These are phyloP conservation scores for Eugnorisma glareosa DNA, from an alignment of 2,888 invertebrate species.

Conservation along the genomic window DNA sequence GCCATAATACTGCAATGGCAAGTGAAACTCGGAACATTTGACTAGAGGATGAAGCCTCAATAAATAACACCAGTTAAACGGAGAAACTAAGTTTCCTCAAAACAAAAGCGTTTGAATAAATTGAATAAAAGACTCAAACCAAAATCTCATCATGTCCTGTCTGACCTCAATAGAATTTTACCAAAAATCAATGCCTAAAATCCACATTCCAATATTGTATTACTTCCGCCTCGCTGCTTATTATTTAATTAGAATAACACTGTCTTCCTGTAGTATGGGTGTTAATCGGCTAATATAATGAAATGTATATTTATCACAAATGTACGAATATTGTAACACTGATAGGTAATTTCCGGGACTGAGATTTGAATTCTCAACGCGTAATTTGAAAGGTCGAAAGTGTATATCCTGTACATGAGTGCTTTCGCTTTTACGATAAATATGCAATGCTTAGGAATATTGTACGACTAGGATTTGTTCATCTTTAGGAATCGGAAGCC, in stretches of 20 bases:
- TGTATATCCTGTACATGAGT: conserved; percentile 51
- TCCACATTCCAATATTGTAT: conserved; percentile 76
- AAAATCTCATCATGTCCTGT: conserved; percentile 72
- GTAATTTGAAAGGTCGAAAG: conserved; percentile 49
- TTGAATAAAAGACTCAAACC: conserved; percentile 68
- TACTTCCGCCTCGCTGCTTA: conserved; percentile 69
- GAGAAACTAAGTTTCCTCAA: conserved; percentile 75
- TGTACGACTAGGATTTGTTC: conserved; percentile 59
- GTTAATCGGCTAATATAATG: conserved; percentile 65
- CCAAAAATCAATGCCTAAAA: conserved; percentile 79
- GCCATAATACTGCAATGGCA: conserved; percentile 71
- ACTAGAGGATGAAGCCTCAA: conserved; percentile 70
- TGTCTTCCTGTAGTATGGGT: conserved; percentile 84
- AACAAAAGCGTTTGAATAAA: conserved; percentile 63
- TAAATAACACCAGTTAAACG: conserved; percentile 64
- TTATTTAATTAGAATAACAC: conserved; percentile 71
- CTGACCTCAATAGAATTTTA: conserved; percentile 71
- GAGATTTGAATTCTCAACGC: conserved; percentile 46
- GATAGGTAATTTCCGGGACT: conserved; percentile 42
- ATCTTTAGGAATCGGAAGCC: conserved; percentile 49
- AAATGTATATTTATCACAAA: conserved; percentile 65
- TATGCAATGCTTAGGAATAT: conserved; percentile 62
- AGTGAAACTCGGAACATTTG: conserved; percentile 65
- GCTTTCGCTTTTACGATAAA: conserved; percentile 59
- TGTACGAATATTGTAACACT: conserved; percentile 55